Evolutionary conservation across 2,113 vertebrate genomes (phyloP).

Genomic region (Vulpes lagopus): DNA sequence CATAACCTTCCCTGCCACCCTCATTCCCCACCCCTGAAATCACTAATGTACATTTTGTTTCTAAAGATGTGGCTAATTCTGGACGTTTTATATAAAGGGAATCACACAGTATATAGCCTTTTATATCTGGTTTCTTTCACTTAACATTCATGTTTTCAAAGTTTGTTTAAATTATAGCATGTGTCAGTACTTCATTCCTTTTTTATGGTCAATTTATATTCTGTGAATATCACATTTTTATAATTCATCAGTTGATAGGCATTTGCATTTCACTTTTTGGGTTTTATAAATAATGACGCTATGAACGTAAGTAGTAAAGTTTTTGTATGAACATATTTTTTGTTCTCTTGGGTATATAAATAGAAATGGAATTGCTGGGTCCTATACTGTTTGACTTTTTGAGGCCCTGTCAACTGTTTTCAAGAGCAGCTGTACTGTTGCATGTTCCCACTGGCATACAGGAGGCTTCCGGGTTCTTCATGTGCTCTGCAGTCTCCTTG

Average conservation of each 20-base stretch:
- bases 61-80: not conserved
- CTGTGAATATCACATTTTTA: not conserved
- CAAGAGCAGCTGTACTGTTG: not conserved
- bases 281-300: not conserved
- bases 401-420: not conserved
- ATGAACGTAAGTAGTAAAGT: not conserved
- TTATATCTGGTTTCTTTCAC: not conserved
- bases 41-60: not conserved
- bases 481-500: not conserved
- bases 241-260: not conserved
- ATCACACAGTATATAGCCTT: not conserved
- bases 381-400: not conserved
- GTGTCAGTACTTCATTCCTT: not conserved
- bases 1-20: not conserved
- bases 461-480: not conserved
- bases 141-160: not conserved
- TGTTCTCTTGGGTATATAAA: not conserved
- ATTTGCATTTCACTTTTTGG: not conserved
- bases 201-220: not conserved
- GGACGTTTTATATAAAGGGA: not conserved
- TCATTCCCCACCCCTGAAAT: not conserved
- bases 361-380: not conserved
- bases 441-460: not conserved
- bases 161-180: not conserved
- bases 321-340: conserved; percentile 38